Evolutionary conservation across 2,113 vertebrate species (phyloP).

Genomic region (Tilapia sparmanii): DNA sequence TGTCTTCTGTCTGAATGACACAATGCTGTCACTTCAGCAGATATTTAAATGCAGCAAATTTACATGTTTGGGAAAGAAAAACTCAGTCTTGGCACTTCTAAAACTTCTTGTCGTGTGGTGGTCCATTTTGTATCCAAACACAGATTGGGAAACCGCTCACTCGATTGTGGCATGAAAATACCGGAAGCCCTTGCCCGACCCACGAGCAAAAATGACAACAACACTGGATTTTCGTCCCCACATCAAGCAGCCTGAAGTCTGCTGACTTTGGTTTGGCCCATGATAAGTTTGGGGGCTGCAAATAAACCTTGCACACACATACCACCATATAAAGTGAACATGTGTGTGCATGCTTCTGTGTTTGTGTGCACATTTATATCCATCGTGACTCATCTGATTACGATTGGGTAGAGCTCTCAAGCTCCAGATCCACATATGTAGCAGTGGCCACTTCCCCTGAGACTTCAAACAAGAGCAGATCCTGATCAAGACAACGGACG

Average conservation of each 20-base stretch:
- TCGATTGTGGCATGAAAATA: not conserved
- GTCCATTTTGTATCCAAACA: not conserved
- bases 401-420: not conserved
- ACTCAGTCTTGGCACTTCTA: not conserved
- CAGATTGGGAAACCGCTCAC: not conserved
- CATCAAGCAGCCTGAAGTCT: conserved; percentile 20
- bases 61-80: not conserved
- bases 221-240: not conserved
- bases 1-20: not conserved
- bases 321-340: not conserved
- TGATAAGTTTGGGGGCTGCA: not conserved
- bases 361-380: not conserved
- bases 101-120: not conserved
- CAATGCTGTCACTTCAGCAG: not conserved
- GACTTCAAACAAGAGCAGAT: not conserved
- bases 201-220: conserved; percentile 26
- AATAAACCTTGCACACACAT: not conserved
- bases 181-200: not conserved
- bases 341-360: not conserved
- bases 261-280: not conserved
- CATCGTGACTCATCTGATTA: not conserved
- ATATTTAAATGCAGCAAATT: not conserved
- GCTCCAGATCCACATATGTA: not conserved
- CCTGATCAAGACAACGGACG: not conserved
- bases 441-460: not conserved